Percentiles rank a stretch among this genome's conserved stretches.
phyloP scores from a whole-genome alignment of 2,888 invertebrate species.

The Ischnus inquisitorius region DNA sequence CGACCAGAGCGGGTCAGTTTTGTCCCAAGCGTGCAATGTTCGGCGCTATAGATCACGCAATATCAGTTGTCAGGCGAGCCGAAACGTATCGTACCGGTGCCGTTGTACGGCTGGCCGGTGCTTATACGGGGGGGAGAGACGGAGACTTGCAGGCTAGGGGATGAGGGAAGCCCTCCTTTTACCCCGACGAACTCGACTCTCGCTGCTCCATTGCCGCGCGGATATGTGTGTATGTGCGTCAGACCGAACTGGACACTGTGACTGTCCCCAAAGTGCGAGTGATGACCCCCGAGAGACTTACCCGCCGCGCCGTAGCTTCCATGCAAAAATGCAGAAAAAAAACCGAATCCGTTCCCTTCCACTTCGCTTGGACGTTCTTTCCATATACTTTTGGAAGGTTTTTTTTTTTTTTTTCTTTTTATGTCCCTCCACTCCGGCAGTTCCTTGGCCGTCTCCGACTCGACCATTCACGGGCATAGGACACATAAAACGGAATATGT shows the following conservation, averaged over 20 bases:
- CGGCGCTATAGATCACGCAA: conserved; percentile 85
- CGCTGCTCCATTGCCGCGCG: conserved; percentile 49
- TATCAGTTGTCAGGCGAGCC: conserved; percentile 83
- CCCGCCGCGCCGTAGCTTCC: conserved; percentile 66
- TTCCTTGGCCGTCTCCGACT: conserved; percentile 71
- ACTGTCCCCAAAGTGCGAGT: conserved; percentile 84
- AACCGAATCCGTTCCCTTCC: conserved; percentile 51
- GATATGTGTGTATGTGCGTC: conserved; percentile 50
- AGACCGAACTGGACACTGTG: conserved; percentile 76
- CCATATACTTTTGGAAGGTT: conserved; percentile 61
- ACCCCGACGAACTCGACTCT: conserved; percentile 47
- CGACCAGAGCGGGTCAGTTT: conserved; percentile 79
- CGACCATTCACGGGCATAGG: conserved; percentile 80
- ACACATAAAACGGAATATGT: conserved; percentile 85
- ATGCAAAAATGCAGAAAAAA: conserved; percentile 79
- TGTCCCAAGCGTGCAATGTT: conserved; percentile 85
- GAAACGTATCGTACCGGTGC: conserved; percentile 75
- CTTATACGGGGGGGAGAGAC: conserved; percentile 32
- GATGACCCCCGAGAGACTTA: conserved; percentile 84
- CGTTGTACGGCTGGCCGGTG: conserved; percentile 35
- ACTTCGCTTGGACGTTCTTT: conserved; percentile 63
- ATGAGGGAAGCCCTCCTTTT: conserved; percentile 41
- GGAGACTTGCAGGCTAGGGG: conserved; percentile 39
- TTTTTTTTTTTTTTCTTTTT: conserved; percentile 39
- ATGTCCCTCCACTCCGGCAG: conserved; percentile 36